Conservation (phyloP, 2,888 invertebrate genomes). For the Zeuzera pyrina region DNA sequence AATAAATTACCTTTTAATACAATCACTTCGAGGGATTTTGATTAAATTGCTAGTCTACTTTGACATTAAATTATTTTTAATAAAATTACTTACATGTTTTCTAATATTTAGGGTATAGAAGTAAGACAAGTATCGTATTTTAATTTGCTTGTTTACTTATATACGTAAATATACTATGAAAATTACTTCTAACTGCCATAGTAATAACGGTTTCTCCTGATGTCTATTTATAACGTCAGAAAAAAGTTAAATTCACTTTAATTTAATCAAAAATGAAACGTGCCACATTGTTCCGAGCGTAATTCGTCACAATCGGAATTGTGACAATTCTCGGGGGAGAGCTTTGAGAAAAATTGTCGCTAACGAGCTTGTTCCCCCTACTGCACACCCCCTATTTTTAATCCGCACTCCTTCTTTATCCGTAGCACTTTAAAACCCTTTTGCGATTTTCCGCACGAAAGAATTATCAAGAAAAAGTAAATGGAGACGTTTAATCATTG, state of each 20-base stretch:
- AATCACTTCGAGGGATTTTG: slow-evolving; percentile 41
- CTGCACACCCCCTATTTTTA: slow-evolving; percentile 36
- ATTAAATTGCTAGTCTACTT: slow-evolving; percentile 32
- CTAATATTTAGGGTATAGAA: no score
- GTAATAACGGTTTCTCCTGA: no score
- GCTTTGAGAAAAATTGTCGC: slow-evolving; percentile 71
- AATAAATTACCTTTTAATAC: slow-evolving; percentile 68
- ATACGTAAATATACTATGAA: no score
- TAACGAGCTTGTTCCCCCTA: slow-evolving; percentile 56
- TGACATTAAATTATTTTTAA: no score
- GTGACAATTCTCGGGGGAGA: slow-evolving; percentile 61
- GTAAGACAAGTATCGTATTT: no score
- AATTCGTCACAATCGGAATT: slow-evolving; percentile 69
- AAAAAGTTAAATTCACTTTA: no score
- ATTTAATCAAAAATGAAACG: slow-evolving; percentile 41
- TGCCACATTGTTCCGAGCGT: slow-evolving; percentile 45
- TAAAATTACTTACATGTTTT: no score
- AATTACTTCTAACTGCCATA: no score
- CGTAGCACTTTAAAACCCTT: slow-evolving; percentile 66
- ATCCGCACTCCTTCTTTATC: slow-evolving; percentile 49
- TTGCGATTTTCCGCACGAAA: slow-evolving; percentile 58
- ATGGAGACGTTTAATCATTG: slow-evolving; percentile 41
- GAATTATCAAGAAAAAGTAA: slow-evolving; percentile 56
- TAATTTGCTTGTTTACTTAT: no score
- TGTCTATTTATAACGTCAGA: no score